A percentile compares a stretch with the other conserved stretches of the same genome.
Conservation (phyloP, 1,140 invertebrate species). For the Anagrus nilaparvatae region DNA sequence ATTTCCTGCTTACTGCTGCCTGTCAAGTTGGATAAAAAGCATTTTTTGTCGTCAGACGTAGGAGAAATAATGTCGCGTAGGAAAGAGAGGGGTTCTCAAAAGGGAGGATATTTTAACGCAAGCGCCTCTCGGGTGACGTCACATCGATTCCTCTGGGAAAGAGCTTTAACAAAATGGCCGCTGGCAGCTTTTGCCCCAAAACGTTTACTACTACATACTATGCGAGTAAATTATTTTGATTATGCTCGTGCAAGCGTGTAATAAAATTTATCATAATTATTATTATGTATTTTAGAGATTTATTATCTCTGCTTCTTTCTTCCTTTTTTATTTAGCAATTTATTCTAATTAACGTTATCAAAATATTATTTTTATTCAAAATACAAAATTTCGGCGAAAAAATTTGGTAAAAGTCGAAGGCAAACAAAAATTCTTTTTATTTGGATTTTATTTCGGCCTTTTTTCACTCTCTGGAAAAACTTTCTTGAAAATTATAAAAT, state of each 20-base stretch:
- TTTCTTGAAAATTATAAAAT: too few species aligned
- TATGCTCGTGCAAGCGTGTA: constrained; percentile 21
- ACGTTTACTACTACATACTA: background rate
- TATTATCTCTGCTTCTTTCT: too few species aligned
- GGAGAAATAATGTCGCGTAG: background rate
- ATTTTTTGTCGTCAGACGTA: constrained; percentile 1
- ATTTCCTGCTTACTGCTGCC: background rate
- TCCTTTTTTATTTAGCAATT: too few species aligned
- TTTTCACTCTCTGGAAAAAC: too few species aligned
- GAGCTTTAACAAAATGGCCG: constrained; percentile 44
- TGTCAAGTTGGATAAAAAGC: background rate
- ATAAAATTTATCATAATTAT: background rate
- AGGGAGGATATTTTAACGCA: constrained; percentile 29
- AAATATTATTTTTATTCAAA: too few species aligned
- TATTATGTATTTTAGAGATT: too few species aligned
- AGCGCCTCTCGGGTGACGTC: constrained; percentile 42
- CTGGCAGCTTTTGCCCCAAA: constrained; percentile 25
- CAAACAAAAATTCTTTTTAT: too few species aligned
- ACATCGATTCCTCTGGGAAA: constrained; percentile 43
- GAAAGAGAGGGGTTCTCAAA: background rate
- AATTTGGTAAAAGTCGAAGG: too few species aligned
- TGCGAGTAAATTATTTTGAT: constrained; percentile 36
- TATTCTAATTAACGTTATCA: too few species aligned
- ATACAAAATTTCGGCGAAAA: too few species aligned
- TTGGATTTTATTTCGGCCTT: too few species aligned